Conservation (phyloP, 2,888 invertebrate genomes). For the Ptychoptera contaminata region DNA sequence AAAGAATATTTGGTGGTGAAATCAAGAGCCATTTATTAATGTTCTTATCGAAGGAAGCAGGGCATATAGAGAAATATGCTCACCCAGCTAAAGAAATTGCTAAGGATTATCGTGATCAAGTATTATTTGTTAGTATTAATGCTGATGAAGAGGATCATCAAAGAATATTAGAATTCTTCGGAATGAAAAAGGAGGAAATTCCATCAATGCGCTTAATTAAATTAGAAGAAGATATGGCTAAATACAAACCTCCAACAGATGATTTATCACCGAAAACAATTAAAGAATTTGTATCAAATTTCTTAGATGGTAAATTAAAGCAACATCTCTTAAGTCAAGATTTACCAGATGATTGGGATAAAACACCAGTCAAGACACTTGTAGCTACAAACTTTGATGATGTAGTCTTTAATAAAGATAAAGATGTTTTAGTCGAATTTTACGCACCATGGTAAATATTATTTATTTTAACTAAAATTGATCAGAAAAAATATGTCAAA, state of each 20-base stretch:
- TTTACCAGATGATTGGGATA: slow-evolving; percentile 94
- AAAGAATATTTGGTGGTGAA: slow-evolving; percentile 95
- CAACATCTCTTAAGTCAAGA: slow-evolving; percentile 90
- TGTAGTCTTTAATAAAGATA: slow-evolving; percentile 71
- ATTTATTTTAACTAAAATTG: background rate
- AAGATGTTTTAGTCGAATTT: slow-evolving; percentile 95
- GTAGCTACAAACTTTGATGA: slow-evolving; percentile 93
- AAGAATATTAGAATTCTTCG: slow-evolving; percentile 98
- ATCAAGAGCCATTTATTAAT: slow-evolving; percentile 93
- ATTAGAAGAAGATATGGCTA: slow-evolving; percentile 93
- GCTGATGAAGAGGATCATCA: slow-evolving; percentile 91
- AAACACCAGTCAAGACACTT: slow-evolving; percentile 77
- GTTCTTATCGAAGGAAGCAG: slow-evolving; percentile 84
- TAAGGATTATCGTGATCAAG: slow-evolving; percentile 76
- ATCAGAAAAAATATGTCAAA: too few species aligned
- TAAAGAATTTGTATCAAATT: slow-evolving; percentile 68
- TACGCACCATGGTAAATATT: slow-evolving; percentile 81
- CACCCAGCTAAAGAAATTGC: slow-evolving; percentile 71
- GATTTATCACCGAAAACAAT: slow-evolving; percentile 24
- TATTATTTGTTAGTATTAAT: slow-evolving; percentile 91
- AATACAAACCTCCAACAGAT: slow-evolving; percentile 70
- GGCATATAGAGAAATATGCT: slow-evolving; percentile 65
- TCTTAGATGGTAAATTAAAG: slow-evolving; percentile 84
- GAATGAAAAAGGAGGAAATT: slow-evolving; percentile 86
- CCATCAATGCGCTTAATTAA: slow-evolving; percentile 85